Evolutionary conservation across 2,797 vertebrate species (phyloP).

Genomic region (Diplodus puntazzo): DNA sequence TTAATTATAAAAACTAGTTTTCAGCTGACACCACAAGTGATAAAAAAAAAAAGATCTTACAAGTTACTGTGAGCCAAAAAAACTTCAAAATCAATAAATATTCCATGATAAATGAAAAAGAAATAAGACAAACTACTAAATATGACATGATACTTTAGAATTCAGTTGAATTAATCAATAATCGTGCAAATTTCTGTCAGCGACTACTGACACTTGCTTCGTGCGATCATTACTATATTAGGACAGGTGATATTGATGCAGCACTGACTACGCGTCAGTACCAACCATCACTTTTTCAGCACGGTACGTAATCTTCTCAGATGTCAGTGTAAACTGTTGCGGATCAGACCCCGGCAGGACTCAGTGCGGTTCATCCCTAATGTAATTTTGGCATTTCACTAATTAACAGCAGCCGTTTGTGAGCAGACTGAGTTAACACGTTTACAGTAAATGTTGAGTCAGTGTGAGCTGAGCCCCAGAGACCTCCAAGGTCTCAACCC

Average conservation of each 20-base stretch:
- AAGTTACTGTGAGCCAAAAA: background rate
- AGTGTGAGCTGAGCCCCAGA: conserved; percentile 37
- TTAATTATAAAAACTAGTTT: background rate
- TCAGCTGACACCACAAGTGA: background rate
- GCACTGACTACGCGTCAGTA: background rate
- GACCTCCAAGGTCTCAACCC: conserved; percentile 63
- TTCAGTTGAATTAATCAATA: background rate
- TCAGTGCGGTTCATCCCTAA: background rate
- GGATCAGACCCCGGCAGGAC: background rate
- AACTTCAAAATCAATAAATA: background rate
- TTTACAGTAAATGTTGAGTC: conserved; percentile 49
- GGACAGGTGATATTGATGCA: background rate
- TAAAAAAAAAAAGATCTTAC: background rate
- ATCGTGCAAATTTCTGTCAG: background rate
- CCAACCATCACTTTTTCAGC: background rate
- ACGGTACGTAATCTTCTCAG: background rate
- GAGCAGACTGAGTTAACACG: conserved; percentile 37
- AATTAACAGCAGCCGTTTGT: conserved; percentile 35
- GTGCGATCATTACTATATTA: background rate
- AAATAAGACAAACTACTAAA: background rate
- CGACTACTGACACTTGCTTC: background rate
- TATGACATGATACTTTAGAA: background rate
- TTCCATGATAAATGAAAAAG: background rate
- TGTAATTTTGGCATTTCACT: background rate
- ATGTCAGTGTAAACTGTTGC: background rate